Percentiles rank a stretch among this genome's conserved stretches.
phyloP scores from a whole-genome alignment of 2,797 vertebrate genomes.

The Poeciliopsis turneri region DNA sequence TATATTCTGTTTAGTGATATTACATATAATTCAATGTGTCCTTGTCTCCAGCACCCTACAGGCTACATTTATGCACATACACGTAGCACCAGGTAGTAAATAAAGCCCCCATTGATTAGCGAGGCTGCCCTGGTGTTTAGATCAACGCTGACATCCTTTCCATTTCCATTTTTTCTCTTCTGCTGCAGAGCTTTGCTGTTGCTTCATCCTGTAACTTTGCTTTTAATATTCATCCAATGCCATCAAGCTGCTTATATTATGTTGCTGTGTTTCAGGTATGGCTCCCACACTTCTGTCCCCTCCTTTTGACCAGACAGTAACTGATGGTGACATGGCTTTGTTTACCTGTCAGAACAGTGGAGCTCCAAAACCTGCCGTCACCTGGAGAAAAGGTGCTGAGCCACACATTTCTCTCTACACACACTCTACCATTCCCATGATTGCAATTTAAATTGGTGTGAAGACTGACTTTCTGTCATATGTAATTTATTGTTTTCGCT shows the following conservation, averaged over 20 bases:
- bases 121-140: slow-evolving; percentile 29
- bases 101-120: slow-evolving; percentile 53
- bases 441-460: slow-evolving; percentile 29
- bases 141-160: slow-evolving; percentile 32
- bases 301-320: slow-evolving; percentile 87
- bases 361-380: slow-evolving; percentile 91
- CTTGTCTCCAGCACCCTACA: background rate
- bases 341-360: slow-evolving; percentile 90
- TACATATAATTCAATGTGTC: slow-evolving; percentile 40
- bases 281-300: slow-evolving; percentile 82
- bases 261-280: slow-evolving; percentile 79
- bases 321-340: slow-evolving; percentile 84
- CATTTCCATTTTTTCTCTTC: slow-evolving; percentile 9
- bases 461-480: slow-evolving; percentile 31
- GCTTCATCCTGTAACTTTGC: slow-evolving; percentile 1
- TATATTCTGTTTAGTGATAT: slow-evolving; percentile 26
- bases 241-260: slow-evolving; percentile 1
- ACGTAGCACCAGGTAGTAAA: slow-evolving; percentile 40
- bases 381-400: slow-evolving; percentile 89
- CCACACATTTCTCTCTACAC: slow-evolving; percentile 17
- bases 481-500: slow-evolving; percentile 39
- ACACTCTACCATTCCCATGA: slow-evolving; percentile 27
- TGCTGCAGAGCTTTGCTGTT: slow-evolving; percentile 1
- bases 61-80: slow-evolving; percentile 40
- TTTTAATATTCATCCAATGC: background rate